These are phyloP conservation scores for Belgica antarctica DNA, from an alignment of 2,888 invertebrate genomes.

Conservation along the genomic window DNA sequence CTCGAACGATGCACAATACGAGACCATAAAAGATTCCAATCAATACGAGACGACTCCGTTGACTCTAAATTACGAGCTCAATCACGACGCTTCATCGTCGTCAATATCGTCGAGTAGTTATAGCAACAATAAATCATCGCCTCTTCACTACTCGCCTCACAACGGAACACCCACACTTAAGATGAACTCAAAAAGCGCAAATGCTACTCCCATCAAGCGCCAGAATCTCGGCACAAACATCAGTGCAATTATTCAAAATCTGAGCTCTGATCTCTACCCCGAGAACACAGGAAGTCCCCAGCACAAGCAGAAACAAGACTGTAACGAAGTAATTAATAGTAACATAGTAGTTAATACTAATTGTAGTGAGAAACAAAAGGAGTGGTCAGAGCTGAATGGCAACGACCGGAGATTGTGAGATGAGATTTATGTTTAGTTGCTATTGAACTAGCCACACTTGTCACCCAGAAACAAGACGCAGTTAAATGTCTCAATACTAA, in stretches of 20 bases:
- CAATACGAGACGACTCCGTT: conserved; percentile 47
- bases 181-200: conserved; percentile 13
- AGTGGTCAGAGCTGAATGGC: conserved; percentile 51
- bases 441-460: not conserved
- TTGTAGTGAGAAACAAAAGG: conserved; percentile 47
- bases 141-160: conserved; percentile 14
- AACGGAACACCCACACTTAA: conserved; percentile 30
- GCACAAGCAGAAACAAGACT: conserved; percentile 42
- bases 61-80: conserved; percentile 46
- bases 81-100: conserved; percentile 47
- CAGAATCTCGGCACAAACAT: conserved; percentile 56
- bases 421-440: conserved; percentile 53
- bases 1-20: conserved; percentile 65
- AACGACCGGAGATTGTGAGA: conserved; percentile 53
- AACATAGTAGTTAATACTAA: conserved; percentile 32
- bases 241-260: conserved; percentile 56
- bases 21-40: conserved; percentile 53
- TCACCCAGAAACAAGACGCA: too few relatives aligned
- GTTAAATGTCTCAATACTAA: too few relatives aligned
- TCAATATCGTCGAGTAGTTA: conserved; percentile 36
- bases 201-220: conserved; percentile 51
- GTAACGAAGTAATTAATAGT: conserved; percentile 43
- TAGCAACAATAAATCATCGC: conserved; percentile 41
- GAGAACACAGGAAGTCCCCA: conserved; percentile 46
- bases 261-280: conserved; percentile 55